Conservation (phyloP, 2,797 vertebrate genomes). For the Stomatorhinus walkeri region DNA sequence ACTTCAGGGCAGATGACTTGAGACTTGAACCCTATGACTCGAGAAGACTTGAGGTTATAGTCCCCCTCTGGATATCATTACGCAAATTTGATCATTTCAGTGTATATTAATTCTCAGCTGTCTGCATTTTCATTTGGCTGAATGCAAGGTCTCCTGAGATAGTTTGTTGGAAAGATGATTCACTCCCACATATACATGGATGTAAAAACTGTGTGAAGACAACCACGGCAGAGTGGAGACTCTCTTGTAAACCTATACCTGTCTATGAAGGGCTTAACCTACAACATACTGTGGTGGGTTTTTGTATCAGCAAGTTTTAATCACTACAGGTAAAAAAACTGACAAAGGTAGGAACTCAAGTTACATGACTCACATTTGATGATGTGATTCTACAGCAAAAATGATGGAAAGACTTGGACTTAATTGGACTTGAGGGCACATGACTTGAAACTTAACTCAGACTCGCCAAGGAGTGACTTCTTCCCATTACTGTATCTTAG, state of each 20-base stretch:
- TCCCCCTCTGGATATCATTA: neutral
- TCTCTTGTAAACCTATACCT: neutral
- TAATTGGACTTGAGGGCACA: neutral
- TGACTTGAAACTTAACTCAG: neutral
- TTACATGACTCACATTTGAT: neutral
- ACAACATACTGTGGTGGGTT: neutral
- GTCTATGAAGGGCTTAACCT: neutral
- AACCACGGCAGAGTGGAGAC: neutral
- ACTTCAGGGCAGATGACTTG: neutral
- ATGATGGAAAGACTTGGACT: neutral
- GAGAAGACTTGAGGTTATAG: neutral
- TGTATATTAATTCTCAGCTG: neutral
- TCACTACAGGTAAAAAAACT: neutral
- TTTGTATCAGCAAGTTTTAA: neutral
- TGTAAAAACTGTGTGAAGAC: neutral
- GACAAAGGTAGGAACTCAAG: neutral
- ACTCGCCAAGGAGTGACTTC: neutral
- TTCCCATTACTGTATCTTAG: neutral
- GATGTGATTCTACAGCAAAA: neutral
- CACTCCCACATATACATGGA: neutral
- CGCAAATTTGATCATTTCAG: neutral
- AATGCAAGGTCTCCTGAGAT: neutral
- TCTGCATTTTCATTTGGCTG: neutral
- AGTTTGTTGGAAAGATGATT: neutral
- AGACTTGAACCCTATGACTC: neutral